Evolutionary conservation across 1,140 invertebrate species (phyloP).

Genomic region (Trichonephila clavata): DNA sequence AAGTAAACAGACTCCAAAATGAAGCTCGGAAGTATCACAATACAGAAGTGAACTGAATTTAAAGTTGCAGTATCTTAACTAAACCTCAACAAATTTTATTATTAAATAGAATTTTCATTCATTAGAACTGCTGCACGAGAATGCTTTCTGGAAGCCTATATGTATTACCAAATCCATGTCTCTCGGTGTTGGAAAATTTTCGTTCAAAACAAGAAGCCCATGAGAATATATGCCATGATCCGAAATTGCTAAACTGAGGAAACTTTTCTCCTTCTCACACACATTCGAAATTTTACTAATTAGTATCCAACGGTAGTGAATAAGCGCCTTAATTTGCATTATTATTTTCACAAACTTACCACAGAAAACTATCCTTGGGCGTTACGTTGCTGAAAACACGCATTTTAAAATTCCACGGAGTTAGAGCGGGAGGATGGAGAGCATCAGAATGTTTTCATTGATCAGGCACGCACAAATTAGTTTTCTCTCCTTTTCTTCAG

Average conservation of each 20-base stretch:
- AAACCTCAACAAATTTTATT: background rate
- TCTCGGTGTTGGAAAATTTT: background rate
- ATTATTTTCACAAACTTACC: slow-evolving; percentile 16
- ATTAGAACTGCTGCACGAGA: background rate
- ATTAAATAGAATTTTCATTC: background rate
- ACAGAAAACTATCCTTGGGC: background rate
- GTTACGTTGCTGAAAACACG: slow-evolving; percentile 1
- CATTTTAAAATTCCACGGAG: slow-evolving; percentile 3
- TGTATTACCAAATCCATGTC: background rate
- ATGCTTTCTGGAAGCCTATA: background rate
- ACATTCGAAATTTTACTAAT: background rate
- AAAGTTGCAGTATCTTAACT: background rate
- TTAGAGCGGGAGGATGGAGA: background rate
- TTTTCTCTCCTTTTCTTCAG: background rate
- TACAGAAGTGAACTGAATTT: background rate
- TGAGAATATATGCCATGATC: background rate
- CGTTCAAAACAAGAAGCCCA: background rate
- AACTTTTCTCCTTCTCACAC: slow-evolving; percentile 5
- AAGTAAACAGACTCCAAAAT: background rate
- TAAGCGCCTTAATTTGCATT: slow-evolving; percentile 31
- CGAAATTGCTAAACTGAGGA: background rate
- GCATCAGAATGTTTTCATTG: slow-evolving; percentile 7
- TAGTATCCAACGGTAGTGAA: background rate
- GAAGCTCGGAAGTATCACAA: background rate
- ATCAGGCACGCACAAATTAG: slow-evolving; percentile 17